These are phyloP conservation scores for Drosophila seclusa DNA, from an alignment of 2,888 invertebrate species.

Conservation along the genomic window DNA sequence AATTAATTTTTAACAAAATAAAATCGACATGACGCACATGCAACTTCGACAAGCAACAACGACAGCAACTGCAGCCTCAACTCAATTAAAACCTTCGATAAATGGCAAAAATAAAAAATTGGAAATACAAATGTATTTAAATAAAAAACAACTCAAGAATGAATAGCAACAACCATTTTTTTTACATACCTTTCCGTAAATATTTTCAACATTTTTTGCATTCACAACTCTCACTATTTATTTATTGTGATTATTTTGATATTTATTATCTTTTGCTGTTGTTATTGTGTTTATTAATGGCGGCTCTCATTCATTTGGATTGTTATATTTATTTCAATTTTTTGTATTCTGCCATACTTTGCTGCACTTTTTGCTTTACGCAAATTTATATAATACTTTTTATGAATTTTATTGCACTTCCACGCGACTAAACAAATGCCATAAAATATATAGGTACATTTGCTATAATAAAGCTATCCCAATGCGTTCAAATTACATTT, in stretches of 20 bases:
- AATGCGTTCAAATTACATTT: conserved; percentile 34
- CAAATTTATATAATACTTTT: conserved; percentile 40
- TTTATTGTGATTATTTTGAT: conserved; percentile 52
- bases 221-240: conserved; percentile 35
- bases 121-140: conserved; percentile 23
- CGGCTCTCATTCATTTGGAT: conserved; percentile 20
- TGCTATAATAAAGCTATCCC: conserved; percentile 48
- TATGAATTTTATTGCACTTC: conserved; percentile 71
- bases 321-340: conserved; percentile 11
- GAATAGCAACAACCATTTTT: conserved; percentile 34
- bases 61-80: conserved; percentile 44
- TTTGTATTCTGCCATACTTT: conserved; percentile 20
- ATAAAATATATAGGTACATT: conserved; percentile 61
- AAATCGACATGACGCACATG: conserved; percentile 50
- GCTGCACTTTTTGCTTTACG: conserved; percentile 38
- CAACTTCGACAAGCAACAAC: conserved; percentile 31
- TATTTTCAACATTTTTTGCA: conserved; percentile 31
- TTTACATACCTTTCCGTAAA: conserved; percentile 54
- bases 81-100: conserved; percentile 70
- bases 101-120: conserved; percentile 44
- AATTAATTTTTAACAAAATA: conserved; percentile 67
- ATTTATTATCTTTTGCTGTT: conserved; percentile 46
- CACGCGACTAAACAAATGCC: conserved; percentile 68
- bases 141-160: conserved; percentile 34
- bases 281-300: conserved; percentile 19